Base-by-base conservation (phyloP, 2,797 vertebrate species). In the Muraenolepis orangiensis region DNA sequence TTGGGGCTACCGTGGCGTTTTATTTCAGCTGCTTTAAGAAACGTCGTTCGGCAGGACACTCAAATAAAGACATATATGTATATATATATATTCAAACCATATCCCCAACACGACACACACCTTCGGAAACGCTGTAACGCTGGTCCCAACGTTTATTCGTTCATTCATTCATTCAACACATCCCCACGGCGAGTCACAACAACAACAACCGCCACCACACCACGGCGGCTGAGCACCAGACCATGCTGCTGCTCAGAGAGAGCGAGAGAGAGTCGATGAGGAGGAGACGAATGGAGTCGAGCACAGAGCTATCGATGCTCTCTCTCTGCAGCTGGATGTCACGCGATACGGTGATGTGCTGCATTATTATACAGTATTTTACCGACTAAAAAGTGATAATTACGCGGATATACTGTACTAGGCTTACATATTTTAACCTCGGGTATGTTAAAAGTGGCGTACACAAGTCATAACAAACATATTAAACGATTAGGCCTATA, bases 251-350 rank as follows among this genome's bases (percentile, higher is more conserved):
- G 71, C 20, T 71, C 13, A 29, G 0, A 31, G 3, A 94, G 93
- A 82, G 92, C 36, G 28, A 3, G 82, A 88, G 34, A 20, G 8
- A 81, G 69, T 88, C 87, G 90, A 93, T 88, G 0, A 36, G 23
- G 29, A 10, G 2, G 76, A 92, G 84, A 6, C 69, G 6, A 14
- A 0, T 28, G 0, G 88, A 74, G 51, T 89, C 86, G 1, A 72
- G 42, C 74, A 8, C 84, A 77, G 90, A 93, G 81, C 61, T 70
- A 82, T 89, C 87, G 88, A 78, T 89, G 0, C 1, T 18, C 28
- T 46, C n/a, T n/a, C n/a, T n/a, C n/a, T n/a, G n/a, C n/a, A n/a
- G n/a, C n/a, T n/a, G n/a, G n/a, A n/a, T n/a, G n/a, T n/a, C n/a
- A n/a, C n/a, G n/a, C n/a, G n/a, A n/a, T n/a, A n/a, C n/a, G n/a